Evolutionary conservation across 2,113 vertebrate species (phyloP).

Genomic region (Talpa occidentalis): DNA sequence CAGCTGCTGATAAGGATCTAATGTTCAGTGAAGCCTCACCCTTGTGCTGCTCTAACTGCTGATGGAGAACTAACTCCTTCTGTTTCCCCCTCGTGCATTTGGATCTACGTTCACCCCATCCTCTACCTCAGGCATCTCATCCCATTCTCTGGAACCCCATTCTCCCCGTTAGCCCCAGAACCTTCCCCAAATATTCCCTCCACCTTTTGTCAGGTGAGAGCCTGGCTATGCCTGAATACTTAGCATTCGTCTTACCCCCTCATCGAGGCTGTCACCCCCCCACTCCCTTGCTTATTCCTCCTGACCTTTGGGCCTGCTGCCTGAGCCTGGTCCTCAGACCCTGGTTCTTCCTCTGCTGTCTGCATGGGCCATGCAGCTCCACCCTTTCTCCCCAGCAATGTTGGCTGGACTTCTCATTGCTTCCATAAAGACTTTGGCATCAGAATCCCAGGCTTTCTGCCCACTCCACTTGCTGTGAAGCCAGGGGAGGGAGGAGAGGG

Average conservation of each 20-base stretch:
- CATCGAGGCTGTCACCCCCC: neutral
- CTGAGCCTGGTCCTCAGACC: neutral
- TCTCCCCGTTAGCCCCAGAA: neutral
- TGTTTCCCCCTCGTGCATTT: neutral
- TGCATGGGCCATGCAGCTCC: neutral
- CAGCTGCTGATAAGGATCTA: neutral
- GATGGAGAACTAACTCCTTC: neutral
- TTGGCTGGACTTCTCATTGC: constrained; percentile 43
- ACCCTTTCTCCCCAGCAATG: neutral
- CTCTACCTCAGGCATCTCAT: neutral
- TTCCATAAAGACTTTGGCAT: constrained; percentile 61
- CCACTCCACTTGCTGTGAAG: constrained; percentile 49
- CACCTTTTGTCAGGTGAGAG: neutral
- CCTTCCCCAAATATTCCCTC: neutral
- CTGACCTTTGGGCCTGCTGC: neutral
- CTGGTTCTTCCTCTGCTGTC: neutral
- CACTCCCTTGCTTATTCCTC: neutral
- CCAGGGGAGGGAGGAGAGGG: constrained; percentile 64
- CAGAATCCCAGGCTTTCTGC: constrained; percentile 55
- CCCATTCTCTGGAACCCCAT: neutral
- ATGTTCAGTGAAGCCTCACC: no score
- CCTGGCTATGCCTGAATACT: neutral
- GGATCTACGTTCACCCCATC: neutral
- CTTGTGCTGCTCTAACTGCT: neutral
- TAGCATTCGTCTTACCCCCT: neutral